Base-by-base conservation (phyloP, 1,140 invertebrate species). In the Papilio dardanus region DNA sequence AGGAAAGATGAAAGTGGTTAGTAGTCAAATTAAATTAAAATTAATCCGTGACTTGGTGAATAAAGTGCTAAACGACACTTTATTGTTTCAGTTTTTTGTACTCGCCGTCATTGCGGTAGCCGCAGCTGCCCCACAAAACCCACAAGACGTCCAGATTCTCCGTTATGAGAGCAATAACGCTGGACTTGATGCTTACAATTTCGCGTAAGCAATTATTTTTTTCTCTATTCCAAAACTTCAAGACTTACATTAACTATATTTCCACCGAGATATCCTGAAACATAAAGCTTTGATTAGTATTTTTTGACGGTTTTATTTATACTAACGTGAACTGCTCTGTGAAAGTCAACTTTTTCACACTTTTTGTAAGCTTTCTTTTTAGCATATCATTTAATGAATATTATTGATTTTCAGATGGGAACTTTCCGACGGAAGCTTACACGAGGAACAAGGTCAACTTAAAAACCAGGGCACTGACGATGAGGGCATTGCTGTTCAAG, bases 361-460 rank as follows among this genome's bases (percentile, higher is more conserved):
- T n/a, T n/a, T n/a, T n/a, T n/a, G n/a, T n/a, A n/a, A n/a, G n/a
- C n/a, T n/a, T n/a, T 42, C n/a, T 0, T 5, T 42, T 42, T 42
- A n/a, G n/a, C n/a, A 42, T 16, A 42, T 42, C 16, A n/a, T 42
- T n/a, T 3, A 40, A 40, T 24, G 1, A 24, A 24, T 28, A 58
- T 14, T 28, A 14, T 58, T 30, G 8, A 58, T 21, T 58, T 86
- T 71, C 76, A 93, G 90, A 21, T 92, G 87, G 86, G 90, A 92
- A 33, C 69, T 86, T 19, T 92, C 90, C 30, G 88, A 92, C 66
- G 90, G 90, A 21, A 88, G 82, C 50, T 93, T 94, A 12, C 94
- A 95, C n/a, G 92, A 95, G 50, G 96, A 96, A 89, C 93, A 93
- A 75, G 96, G 95, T 0, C 91, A 95, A 65, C 79, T 96, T 5